Evolutionary conservation across 2,113 vertebrate genomes (phyloP).

Genomic region (Eudyptes chrysolophus): DNA sequence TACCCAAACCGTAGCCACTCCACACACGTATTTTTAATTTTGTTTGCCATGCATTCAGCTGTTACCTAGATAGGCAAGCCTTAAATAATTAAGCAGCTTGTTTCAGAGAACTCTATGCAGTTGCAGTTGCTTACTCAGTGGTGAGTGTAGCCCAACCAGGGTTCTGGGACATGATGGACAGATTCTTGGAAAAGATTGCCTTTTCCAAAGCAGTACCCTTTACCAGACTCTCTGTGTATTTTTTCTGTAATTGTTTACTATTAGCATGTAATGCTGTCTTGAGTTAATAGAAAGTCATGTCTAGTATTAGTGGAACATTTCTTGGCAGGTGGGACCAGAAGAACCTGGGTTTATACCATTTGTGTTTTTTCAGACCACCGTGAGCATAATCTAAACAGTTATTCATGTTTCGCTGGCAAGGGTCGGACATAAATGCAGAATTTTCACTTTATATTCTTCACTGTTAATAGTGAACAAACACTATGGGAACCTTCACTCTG

Average conservation of each 20-base stretch:
- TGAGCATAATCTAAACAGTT: background rate
- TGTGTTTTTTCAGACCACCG: background rate
- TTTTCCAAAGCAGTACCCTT: background rate
- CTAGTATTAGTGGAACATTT: background rate
- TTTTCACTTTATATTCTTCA: background rate
- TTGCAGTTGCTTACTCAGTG: background rate
- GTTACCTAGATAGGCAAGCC: background rate
- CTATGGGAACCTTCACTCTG: background rate
- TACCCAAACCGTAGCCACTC: background rate
- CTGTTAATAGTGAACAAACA: background rate
- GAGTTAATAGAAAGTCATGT: background rate
- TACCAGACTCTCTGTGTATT: background rate
- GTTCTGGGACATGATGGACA: background rate
- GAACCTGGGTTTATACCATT: background rate
- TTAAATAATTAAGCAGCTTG: background rate
- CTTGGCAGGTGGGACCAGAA: background rate
- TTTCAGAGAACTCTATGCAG: background rate
- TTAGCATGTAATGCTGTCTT: background rate
- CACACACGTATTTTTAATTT: background rate
- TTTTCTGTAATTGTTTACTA: background rate
- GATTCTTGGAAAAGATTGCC: background rate
- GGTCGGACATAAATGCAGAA: background rate
- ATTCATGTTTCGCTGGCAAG: background rate
- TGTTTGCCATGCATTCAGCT: background rate
- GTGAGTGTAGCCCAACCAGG: background rate